Base-by-base conservation (phyloP, 1,140 invertebrate genomes). In the Drosophila tani region DNA sequence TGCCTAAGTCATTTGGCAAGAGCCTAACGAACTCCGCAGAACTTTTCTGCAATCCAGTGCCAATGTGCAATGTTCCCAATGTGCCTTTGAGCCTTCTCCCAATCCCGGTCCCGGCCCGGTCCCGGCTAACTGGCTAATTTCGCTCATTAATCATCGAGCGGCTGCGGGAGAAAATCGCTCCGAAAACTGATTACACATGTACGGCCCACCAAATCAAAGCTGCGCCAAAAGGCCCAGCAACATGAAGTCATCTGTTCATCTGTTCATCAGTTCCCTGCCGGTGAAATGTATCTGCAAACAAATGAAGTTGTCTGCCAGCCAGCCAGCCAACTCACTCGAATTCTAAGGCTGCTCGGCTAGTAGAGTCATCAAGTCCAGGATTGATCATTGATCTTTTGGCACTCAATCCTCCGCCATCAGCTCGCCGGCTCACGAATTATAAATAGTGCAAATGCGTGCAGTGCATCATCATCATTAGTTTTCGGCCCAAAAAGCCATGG, bases 351-450 rank as follows among this genome's bases (percentile, higher is more conserved):
- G 21, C 51, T 40, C 55, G 27, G 24, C 74, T 87, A 90, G 85
- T 90, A 75, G 63, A 90, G 85, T 90, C 85, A 90, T 90, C 85
- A 90, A 88, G 84, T 65, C 56, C 64, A 81, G 81, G 81, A 88
- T 90, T 85, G 78, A 85, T 82, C 85, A 90, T 90, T 90, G 85
- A 90, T 90, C 85, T 90, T 90, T 90, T 90, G 85, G 85, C 85
- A 90, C 85, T 90, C 76, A 86, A 81, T 83, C 79, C 35, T 62
- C 46, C 56, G 58, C 57, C 43, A 58, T 32, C 32, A 58, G 17
- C 45, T 73, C 59, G 75, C 29, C 43, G 53, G 75, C 75, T 76
- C 78, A 82, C 85, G 80, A 90, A 88, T 88, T 90, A 90, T 88
- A 88, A 90, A 88, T 88, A 88, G 84, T 88, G 84, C 84, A 88